Percentiles rank a stretch among this genome's conserved stretches.
These are phyloP conservation scores for Mionectes macconnelli DNA, from an alignment of 2,113 vertebrate genomes.

Conservation along the genomic window DNA sequence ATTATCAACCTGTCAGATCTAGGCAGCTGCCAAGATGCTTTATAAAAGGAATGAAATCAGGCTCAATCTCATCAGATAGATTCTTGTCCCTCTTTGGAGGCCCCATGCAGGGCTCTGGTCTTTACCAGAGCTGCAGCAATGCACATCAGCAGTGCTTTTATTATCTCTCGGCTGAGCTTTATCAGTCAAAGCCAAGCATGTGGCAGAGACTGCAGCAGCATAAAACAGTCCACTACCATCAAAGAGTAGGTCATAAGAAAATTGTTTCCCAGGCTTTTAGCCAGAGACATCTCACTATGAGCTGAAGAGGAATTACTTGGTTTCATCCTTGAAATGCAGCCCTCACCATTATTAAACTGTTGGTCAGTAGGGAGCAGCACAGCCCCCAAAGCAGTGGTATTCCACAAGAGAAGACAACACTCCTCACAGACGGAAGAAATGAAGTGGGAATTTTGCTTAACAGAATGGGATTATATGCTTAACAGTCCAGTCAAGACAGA, in stretches of 20 bases:
- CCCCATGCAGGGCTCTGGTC: background rate
- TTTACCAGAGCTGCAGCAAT: constrained; percentile 11
- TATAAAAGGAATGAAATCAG: constrained; percentile 46
- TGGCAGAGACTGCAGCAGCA: background rate
- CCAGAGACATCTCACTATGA: background rate
- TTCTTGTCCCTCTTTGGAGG: background rate
- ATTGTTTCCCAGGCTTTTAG: constrained; percentile 32
- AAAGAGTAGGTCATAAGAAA: constrained; percentile 9
- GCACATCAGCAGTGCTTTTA: background rate
- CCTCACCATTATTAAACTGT: background rate
- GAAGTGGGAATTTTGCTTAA: background rate
- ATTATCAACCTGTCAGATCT: constrained; percentile 62
- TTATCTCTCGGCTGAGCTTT: background rate
- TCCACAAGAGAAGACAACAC: background rate
- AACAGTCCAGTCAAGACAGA: background rate
- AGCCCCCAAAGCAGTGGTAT: background rate
- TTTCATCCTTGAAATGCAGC: constrained; percentile 11
- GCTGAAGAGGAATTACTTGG: background rate
- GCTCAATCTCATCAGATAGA: background rate
- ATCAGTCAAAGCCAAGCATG: background rate
- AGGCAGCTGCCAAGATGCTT: constrained; percentile 48
- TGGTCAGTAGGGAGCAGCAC: background rate
- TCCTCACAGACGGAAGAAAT: background rate
- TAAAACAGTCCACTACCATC: background rate
- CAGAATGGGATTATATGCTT: background rate